These are phyloP conservation scores for Heterotilapia buettikoferi DNA, from an alignment of 2,113 vertebrate genomes.

Conservation along the genomic window DNA sequence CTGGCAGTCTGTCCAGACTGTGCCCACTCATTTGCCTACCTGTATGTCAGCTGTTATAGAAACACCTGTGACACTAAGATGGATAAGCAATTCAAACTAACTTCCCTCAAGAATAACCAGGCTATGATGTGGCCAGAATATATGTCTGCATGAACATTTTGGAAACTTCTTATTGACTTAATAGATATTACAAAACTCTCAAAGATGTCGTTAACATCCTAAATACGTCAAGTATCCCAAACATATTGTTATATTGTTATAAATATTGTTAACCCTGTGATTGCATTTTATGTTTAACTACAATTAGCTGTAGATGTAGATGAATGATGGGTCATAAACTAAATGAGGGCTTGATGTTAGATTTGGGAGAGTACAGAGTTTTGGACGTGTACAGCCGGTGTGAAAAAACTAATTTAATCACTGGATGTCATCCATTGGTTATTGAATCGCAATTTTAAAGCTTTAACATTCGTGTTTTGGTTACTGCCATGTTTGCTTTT, in stretches of 20 bases:
- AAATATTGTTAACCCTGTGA: neutral
- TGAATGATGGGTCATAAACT: neutral
- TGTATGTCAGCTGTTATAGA: neutral
- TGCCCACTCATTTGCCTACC: neutral
- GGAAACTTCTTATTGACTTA: neutral
- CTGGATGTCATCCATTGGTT: neutral
- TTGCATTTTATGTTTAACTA: neutral
- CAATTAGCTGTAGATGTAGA: neutral
- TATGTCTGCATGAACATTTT: neutral
- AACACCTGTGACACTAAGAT: neutral
- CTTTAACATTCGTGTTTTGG: neutral
- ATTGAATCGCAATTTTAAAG: neutral
- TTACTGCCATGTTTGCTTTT: neutral
- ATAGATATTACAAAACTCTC: neutral
- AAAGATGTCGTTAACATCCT: neutral
- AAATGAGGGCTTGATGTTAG: neutral
- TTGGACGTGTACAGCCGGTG: neutral
- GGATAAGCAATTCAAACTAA: neutral
- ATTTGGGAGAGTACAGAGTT: neutral
- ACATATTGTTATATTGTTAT: too few relatives aligned
- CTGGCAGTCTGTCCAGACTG: neutral
- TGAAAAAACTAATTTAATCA: neutral
- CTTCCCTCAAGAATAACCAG: neutral
- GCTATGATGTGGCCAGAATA: neutral
- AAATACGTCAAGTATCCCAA: neutral